These are phyloP conservation scores for Papilio protenor DNA, from an alignment of 2,888 invertebrate species.

Conservation along the genomic window DNA sequence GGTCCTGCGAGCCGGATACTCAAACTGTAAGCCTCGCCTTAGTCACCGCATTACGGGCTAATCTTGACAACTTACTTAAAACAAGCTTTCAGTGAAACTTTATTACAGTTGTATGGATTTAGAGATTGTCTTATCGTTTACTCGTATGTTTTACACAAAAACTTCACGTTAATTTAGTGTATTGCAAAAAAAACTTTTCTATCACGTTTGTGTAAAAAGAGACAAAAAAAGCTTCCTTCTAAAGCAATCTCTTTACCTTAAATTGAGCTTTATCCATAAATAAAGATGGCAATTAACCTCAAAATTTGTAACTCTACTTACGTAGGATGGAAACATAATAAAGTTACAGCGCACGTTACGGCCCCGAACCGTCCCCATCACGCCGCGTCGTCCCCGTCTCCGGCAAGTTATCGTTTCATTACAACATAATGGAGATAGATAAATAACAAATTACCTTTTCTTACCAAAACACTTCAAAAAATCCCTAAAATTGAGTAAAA, in stretches of 20 bases:
- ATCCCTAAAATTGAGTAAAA: not conserved
- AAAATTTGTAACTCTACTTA: constrained; percentile 21
- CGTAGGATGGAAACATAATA: constrained; percentile 18
- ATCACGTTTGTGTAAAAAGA: not conserved
- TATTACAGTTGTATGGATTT: constrained; percentile 15
- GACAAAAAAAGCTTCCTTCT: not conserved
- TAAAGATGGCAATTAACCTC: constrained; percentile 10
- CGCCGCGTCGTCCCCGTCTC: not conserved
- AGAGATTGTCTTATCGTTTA: not conserved
- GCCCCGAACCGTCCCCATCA: not conserved
- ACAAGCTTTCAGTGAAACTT: constrained; percentile 3
- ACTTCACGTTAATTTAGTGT: not conserved
- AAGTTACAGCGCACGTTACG: constrained; percentile 18
- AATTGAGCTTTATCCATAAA: constrained; percentile 25
- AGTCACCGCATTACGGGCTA: constrained; percentile 15
- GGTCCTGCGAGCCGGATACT: constrained; percentile 16
- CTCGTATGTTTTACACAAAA: not conserved
- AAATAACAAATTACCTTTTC: constrained; percentile 24
- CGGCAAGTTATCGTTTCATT: constrained; percentile 32
- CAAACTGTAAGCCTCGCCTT: constrained; percentile 16
- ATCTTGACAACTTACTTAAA: constrained; percentile 35
- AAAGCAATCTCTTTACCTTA: constrained; percentile 4
- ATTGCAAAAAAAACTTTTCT: not conserved
- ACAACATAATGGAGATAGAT: constrained; percentile 24
- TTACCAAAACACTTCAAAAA: constrained; percentile 3